Evolutionary conservation across 2,888 invertebrate genomes (phyloP).

Genomic region (Furcula furcula): DNA sequence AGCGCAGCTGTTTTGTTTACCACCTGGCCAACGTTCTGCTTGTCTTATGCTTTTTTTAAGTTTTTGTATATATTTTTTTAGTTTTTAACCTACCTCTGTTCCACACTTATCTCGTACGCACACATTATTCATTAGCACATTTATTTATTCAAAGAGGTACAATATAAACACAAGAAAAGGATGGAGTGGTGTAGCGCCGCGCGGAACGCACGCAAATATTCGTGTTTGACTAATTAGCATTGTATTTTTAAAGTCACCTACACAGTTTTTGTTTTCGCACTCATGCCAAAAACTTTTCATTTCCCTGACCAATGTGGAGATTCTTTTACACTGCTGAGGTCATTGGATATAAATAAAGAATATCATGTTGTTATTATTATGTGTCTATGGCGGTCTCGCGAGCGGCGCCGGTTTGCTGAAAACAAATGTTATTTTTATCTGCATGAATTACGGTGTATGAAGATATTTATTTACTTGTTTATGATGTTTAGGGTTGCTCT

Average conservation of each 20-base stretch:
- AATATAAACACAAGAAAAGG: background rate
- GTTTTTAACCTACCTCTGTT: background rate
- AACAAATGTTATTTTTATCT: background rate
- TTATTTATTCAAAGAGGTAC: background rate
- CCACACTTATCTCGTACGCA: background rate
- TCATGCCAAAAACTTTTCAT: slow-evolving; percentile 20
- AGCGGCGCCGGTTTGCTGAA: background rate
- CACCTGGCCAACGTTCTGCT: too few relatives aligned
- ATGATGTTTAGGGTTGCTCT: too few relatives aligned
- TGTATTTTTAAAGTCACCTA: slow-evolving; percentile 24
- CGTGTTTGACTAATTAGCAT: slow-evolving; percentile 21
- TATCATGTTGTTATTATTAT: background rate
- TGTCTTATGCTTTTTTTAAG: too few relatives aligned
- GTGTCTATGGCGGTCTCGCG: background rate
- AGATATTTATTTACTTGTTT: too few relatives aligned
- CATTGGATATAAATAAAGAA: slow-evolving; percentile 1
- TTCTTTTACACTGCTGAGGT: slow-evolving; percentile 1
- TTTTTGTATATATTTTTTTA: too few relatives aligned
- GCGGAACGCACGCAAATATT: background rate
- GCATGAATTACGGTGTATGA: background rate
- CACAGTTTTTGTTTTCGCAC: slow-evolving; percentile 12
- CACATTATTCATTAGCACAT: background rate
- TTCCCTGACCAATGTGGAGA: slow-evolving; percentile 5
- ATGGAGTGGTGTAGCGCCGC: background rate
- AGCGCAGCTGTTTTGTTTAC: too few relatives aligned